Percentiles rank a stretch among this genome's conserved stretches.
Conservation (phyloP, 37 sponge, comb jelly and placozoan genomes). For the Chondrosia reniformis region DNA sequence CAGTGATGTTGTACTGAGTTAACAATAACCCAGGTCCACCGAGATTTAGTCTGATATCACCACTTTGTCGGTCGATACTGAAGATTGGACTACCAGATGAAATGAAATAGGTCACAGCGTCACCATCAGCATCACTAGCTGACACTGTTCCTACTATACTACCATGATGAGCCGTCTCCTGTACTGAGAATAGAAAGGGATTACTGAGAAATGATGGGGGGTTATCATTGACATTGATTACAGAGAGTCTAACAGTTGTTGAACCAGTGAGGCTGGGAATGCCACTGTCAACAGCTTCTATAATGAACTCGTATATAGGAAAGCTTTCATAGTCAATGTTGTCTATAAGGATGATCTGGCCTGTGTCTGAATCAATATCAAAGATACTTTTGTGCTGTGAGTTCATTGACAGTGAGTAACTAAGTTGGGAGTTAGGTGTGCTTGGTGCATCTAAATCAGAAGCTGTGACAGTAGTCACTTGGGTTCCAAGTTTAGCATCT, state of each 20-base stretch:
- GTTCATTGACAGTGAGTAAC: slow-evolving; percentile 26
- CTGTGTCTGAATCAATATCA: slow-evolving; percentile 28
- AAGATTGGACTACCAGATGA: slow-evolving; percentile 42
- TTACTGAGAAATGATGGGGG: slow-evolving; percentile 35
- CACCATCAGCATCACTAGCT: slow-evolving; percentile 47
- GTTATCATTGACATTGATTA: slow-evolving; percentile 53
- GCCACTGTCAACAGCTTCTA: slow-evolving; percentile 23
- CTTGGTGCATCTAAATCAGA: slow-evolving; percentile 39
- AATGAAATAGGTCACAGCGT: slow-evolving; percentile 21
- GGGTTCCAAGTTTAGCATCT: slow-evolving; percentile 17
- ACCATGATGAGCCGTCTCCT: slow-evolving; percentile 23
- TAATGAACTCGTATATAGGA: slow-evolving; percentile 20
- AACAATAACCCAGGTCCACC: too few relatives aligned
- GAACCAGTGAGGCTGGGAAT: slow-evolving; percentile 13
- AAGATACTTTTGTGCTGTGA: background rate
- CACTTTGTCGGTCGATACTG: slow-evolving; percentile 23
- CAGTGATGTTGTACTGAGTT: slow-evolving; percentile 32
- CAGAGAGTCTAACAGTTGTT: background rate
- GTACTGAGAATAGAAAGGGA: slow-evolving; percentile 20
- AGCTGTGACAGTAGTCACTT: slow-evolving; percentile 30
- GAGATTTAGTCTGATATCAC: slow-evolving; percentile 11
- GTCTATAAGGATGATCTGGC: background rate
- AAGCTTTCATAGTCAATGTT: slow-evolving; percentile 17
- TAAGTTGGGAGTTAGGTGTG: slow-evolving; percentile 43
- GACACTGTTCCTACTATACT: slow-evolving; percentile 28